Percentiles rank a stretch among this genome's conserved stretches.
These are phyloP conservation scores for Pseudotriccus pelzelni DNA, from an alignment of 2,797 vertebrate genomes.

Conservation along the genomic window DNA sequence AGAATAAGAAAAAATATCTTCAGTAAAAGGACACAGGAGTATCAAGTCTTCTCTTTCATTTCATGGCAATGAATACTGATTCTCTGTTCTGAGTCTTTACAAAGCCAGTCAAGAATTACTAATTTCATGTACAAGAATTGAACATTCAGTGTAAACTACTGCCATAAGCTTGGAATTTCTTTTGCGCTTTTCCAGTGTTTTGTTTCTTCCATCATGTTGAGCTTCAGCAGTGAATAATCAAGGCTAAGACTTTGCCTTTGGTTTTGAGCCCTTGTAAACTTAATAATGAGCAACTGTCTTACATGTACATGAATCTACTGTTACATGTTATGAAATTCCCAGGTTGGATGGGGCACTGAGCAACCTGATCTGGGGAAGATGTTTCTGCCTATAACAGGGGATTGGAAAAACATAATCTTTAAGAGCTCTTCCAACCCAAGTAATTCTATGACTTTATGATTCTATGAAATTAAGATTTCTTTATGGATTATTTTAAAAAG, in stretches of 20 bases:
- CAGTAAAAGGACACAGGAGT: not conserved
- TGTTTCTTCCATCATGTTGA: not conserved
- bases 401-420: not conserved
- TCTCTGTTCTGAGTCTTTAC: not conserved
- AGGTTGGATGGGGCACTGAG: not conserved
- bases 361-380: not conserved
- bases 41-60: not conserved
- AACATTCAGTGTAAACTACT: not conserved
- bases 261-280: not conserved
- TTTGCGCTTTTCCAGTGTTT: not conserved
- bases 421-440: not conserved
- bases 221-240: not conserved
- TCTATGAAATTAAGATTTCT: not conserved
- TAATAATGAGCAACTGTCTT: not conserved
- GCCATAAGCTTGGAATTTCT: not conserved
- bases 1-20: not conserved
- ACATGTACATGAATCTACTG: not conserved
- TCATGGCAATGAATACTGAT: not conserved
- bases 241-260: not conserved
- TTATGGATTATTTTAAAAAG: not conserved
- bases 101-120: not conserved
- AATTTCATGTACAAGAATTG: not conserved
- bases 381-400: not conserved
- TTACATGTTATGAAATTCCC: not conserved
- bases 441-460: not conserved